Evolutionary conservation across 2,888 invertebrate genomes (phyloP).

Genomic region (Noctua janthina): DNA sequence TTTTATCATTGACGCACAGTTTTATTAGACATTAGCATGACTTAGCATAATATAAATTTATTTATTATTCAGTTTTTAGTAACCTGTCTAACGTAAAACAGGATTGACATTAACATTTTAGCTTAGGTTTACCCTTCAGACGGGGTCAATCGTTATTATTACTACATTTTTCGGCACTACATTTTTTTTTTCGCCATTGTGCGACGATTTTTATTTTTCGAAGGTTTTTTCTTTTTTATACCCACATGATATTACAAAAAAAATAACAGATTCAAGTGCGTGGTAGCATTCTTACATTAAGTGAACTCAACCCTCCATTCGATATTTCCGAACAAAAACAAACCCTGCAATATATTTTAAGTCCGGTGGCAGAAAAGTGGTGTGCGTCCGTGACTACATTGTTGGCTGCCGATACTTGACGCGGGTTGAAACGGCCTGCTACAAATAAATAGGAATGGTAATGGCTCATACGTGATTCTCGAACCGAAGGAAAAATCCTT

Average conservation of each 20-base stretch:
- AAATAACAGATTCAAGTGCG: neutral
- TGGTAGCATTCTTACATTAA: conserved; percentile 1
- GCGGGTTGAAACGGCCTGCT: conserved; percentile 68
- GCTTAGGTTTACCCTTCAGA: conserved; percentile 37
- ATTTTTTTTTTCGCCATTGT: neutral
- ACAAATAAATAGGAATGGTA: conserved; percentile 78
- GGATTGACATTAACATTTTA: conserved; percentile 42
- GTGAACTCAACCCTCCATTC: conserved; percentile 16
- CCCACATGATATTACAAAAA: neutral
- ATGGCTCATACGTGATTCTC: conserved; percentile 75
- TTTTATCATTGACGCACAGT: conserved; percentile 28
- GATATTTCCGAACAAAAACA: conserved; percentile 48
- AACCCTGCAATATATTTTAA: conserved; percentile 57
- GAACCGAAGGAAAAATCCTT: conserved; percentile 56
- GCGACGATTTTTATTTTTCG: neutral
- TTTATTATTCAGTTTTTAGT: conserved; percentile 37
- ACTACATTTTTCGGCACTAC: neutral
- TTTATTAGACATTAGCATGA: conserved; percentile 11
- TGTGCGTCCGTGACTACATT: conserved; percentile 78
- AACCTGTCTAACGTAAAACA: conserved; percentile 8
- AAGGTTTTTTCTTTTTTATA: neutral
- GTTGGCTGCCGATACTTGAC: conserved; percentile 71
- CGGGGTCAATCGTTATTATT: conserved; percentile 17
- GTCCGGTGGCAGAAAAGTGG: conserved; percentile 70
- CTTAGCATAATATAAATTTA: conserved; percentile 20